Evolutionary conservation across 1,140 invertebrate species (phyloP).

Genomic region (Drosophila ironensis): DNA sequence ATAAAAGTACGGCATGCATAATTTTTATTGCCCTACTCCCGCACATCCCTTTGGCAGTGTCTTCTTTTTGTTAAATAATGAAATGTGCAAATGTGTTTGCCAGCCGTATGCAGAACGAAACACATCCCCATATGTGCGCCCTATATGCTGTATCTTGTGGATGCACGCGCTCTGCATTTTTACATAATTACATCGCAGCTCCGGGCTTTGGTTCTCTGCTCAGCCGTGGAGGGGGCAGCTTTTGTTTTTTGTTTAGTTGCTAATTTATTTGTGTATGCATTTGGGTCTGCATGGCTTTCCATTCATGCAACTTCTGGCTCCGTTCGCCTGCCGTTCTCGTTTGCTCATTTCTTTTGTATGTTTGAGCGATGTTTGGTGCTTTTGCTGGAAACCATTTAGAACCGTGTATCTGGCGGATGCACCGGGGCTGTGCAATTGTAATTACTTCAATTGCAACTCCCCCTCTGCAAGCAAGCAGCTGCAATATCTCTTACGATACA

Average conservation of each 20-base stretch:
- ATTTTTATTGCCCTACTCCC: constrained; percentile 43
- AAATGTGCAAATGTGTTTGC: constrained; percentile 66
- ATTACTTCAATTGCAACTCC: constrained; percentile 48
- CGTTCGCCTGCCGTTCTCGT: constrained; percentile 1
- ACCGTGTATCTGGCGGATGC: constrained; percentile 37
- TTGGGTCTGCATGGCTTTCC: constrained; percentile 45
- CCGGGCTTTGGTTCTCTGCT: neutral
- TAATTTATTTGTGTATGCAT: constrained; percentile 77
- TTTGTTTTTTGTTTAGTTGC: constrained; percentile 78
- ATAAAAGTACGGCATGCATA: constrained; percentile 59
- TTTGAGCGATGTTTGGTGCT: constrained; percentile 24
- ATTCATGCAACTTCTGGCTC: constrained; percentile 50
- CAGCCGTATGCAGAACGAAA: neutral
- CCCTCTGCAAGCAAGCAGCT: too few species aligned
- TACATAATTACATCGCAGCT: constrained; percentile 64
- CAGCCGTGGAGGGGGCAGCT: neutral
- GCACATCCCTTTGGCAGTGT: constrained; percentile 6
- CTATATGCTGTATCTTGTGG: constrained; percentile 29
- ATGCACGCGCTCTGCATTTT: constrained; percentile 58
- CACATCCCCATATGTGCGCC: neutral
- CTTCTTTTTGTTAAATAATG: constrained; percentile 43
- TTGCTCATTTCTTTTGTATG: constrained; percentile 24
- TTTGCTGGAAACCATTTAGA: constrained; percentile 34
- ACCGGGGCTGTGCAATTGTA: constrained; percentile 33
- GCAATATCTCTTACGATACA: too few species aligned